Evolutionary conservation across 2,797 vertebrate species (phyloP), one percentile per base, ranked within the genome.

Genomic region (Acipenser ruthenus): DNA sequence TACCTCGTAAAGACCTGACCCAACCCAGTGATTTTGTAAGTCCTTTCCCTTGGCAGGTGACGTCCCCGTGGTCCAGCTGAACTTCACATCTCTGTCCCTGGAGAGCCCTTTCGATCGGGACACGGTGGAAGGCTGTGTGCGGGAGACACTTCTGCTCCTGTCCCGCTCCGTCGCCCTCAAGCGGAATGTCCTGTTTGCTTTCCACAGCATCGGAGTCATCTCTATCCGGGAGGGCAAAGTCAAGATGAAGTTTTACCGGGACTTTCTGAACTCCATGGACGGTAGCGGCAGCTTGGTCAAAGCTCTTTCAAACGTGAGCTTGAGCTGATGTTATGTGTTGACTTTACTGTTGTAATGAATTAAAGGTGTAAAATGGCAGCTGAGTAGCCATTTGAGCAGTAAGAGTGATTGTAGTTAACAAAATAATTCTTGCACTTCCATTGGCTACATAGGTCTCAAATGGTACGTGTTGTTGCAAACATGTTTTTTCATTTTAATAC

Each of bases 241-340:
- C 76, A 87, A 88, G 77, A 92, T 94, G 92, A 91, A 79, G 71
- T 94, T 94, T 82, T 88, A 76, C 71, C 82, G 82, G 70, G 85
- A 88, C 62, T 93, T 93, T 65, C 74, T 93, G 55, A 84, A 78
- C 10, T 64, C 77, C 6, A 62, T 91, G 81, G 89, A 92, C 65
- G 82, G 82, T 71, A 86, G 72, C 1, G 85, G 86, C 5, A 70
- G 67, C 56, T 71, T 87, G 15, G 75, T 78, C 12, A 81, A 82
- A 71, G 82, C 88, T 13, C 74, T 89, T 61, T 75, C 73, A 64
- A 86, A 88, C 9, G 91, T 93, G 77, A 88, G 86, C 81, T 11
- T 52, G 15, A 12, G 9, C n/a, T 55, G 18, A 18, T 18, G 53
- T 37, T 37, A 3, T 18, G 48, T 63, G 15, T 7, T 37, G 9